Conservation (phyloP, 2,113 vertebrate genomes). For the Sturnus vulgaris region DNA sequence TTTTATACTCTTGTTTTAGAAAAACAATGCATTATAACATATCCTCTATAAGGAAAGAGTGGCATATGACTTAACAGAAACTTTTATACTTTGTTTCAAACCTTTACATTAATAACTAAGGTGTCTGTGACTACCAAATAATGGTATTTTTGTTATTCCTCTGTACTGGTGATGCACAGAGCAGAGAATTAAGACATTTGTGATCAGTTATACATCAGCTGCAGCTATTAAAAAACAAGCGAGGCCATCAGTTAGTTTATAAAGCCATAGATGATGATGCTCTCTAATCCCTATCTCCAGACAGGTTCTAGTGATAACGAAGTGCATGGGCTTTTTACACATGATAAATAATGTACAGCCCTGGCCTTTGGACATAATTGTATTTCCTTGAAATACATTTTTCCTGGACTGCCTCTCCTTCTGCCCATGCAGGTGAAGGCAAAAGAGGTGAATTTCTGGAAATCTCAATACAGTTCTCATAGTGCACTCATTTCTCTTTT, state of each 20-base stretch:
- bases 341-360: not conserved
- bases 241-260: not conserved
- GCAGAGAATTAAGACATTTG: not conserved
- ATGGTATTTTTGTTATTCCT: not conserved
- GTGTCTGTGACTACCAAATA: slow-evolving; percentile 30
- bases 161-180: not conserved
- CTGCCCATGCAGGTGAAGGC: not conserved
- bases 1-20: not conserved
- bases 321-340: not conserved
- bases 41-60: not conserved
- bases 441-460: not conserved
- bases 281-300: not conserved
- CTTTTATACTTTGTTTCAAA: slow-evolving; percentile 17
- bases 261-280: not conserved
- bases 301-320: not conserved
- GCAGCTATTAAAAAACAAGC: not conserved
- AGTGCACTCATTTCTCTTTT: not conserved
- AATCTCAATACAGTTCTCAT: not conserved
- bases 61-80: slow-evolving; percentile 4
- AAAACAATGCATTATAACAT: not conserved
- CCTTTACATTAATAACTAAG: not conserved
- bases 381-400: not conserved
- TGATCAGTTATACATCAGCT: not conserved
- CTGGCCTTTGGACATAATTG: not conserved
- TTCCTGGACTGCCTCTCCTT: not conserved